A percentile compares a stretch with the other conserved stretches of the same genome.
These are phyloP conservation scores for Spialia ferax DNA, from an alignment of 2,888 invertebrate species.

Conservation along the genomic window DNA sequence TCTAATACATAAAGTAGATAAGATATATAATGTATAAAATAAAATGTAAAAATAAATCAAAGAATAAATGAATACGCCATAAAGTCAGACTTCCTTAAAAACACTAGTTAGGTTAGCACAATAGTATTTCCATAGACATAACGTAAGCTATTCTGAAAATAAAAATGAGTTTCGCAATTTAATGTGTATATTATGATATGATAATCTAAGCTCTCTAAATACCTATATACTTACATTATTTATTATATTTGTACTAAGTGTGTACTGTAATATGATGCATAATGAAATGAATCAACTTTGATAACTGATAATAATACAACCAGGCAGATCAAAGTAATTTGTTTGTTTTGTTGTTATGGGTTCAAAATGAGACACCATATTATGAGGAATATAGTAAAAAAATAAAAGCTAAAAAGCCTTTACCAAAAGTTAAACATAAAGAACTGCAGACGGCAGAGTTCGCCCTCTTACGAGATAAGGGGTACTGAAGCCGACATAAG, in stretches of 20 bases:
- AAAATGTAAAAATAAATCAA: no score
- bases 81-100: no score
- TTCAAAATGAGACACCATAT: no score
- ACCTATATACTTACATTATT: not conserved
- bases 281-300: conserved; percentile 5
- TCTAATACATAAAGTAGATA: not conserved
- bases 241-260: conserved; percentile 2
- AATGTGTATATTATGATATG: conserved; percentile 11
- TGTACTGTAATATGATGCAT: not conserved
- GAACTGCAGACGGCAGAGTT: conserved; percentile 18
- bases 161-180: conserved; percentile 11
- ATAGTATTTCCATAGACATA: conserved; percentile 1
- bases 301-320: not conserved
- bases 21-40: not conserved
- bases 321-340: not conserved
- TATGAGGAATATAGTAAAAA: no score
- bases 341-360: no score
- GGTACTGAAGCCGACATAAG: conserved; percentile 59
- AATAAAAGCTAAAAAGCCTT: not conserved
- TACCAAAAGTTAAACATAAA: conserved; percentile 2
- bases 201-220: conserved; percentile 10
- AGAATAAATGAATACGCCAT: no score
- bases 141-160: conserved; percentile 7
- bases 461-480: conserved; percentile 51
- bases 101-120: not conserved